Evolutionary conservation across 2,113 vertebrate genomes (phyloP), one percentile per base, ranked within the genome.

Genomic region (Cottus gobio): DNA sequence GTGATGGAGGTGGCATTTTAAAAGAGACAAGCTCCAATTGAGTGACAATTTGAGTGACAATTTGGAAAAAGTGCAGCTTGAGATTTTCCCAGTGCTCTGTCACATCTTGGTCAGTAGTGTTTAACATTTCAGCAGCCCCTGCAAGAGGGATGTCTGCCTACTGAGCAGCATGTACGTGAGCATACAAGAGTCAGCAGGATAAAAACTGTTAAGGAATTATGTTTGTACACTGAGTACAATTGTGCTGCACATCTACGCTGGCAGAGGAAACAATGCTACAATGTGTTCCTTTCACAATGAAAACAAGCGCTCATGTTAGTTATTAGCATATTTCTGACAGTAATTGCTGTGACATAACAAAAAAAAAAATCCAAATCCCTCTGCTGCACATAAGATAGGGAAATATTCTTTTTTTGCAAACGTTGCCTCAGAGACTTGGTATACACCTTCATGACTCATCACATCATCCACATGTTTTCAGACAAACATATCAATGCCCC

Each of bases 271-370:
- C 34, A 31, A 44, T 71, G 60, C 15, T 65, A 46, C 37, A 77
- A 9, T 31, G 31, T 48, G 39, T 61, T 5, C n/a, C 73, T 75
- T 30, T 66, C 72, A 73, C 18, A 39, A 62, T 71, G 26, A 63
- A 71, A 68, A 50, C 4, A 4, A n/a, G 36, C 26, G 1, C 24
- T 60, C 26, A 12, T 60, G 44, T 58, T 22, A 64, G 20, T 37
- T 52, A 65, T 69, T 64, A 68, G 48, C 69, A 78, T 58, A 70
- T 74, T 74, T 65, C 34, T 77, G 62, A 72, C 52, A 76, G 31
- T 66, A 62, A 65, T 65, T 83, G 39, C 31, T 68, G 28, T 79
- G 31, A 57, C 26, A 46, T n/a, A 26, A 6, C 54, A 58, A 24
- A 26, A 65, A 36, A 26, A 31, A 60, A 37, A 28, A 34, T 56